These are phyloP conservation scores for Gnathonemus longibarbis DNA, from an alignment of 2,113 vertebrate genomes.

Conservation along the genomic window DNA sequence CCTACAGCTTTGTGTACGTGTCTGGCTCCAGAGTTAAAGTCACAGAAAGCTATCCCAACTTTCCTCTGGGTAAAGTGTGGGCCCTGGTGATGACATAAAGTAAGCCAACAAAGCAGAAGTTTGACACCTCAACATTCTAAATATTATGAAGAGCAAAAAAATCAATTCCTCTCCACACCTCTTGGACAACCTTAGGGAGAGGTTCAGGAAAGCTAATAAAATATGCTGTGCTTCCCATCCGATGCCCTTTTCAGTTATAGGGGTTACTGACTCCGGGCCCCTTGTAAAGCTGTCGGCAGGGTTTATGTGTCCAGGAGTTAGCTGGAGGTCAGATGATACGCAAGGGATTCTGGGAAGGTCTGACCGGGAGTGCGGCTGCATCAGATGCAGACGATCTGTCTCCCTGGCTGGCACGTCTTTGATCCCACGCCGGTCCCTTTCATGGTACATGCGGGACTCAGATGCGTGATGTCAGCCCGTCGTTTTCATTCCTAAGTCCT, in stretches of 20 bases:
- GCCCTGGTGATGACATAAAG: constrained; percentile 43
- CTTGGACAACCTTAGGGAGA: constrained; percentile 47
- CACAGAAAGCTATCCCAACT: background rate
- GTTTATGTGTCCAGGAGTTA: constrained; percentile 46
- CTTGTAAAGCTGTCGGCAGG: constrained; percentile 54
- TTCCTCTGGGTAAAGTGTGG: constrained; percentile 15
- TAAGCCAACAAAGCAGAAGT: constrained; percentile 40
- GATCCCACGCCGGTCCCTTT: background rate
- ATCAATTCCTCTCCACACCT: constrained; percentile 49
- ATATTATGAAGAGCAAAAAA: constrained; percentile 44
- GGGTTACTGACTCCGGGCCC: constrained; percentile 51
- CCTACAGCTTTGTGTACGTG: background rate
- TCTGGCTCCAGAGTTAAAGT: background rate
- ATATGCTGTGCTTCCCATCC: constrained; percentile 59
- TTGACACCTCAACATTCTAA: constrained; percentile 36
- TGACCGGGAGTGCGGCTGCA: background rate
- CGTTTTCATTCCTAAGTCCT: background rate
- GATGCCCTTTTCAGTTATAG: constrained; percentile 53
- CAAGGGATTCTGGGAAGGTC: constrained; percentile 7
- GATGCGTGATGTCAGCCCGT: background rate
- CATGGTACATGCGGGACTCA: background rate
- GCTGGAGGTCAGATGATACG: constrained; percentile 44
- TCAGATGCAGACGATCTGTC: constrained; percentile 16
- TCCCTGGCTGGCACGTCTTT: background rate
- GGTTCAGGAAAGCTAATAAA: constrained; percentile 63